A percentile compares a stretch with the other conserved stretches of the same genome.
These are phyloP conservation scores for Xiphorhynchus elegans DNA, from an alignment of 2,113 vertebrate genomes.

Conservation along the genomic window DNA sequence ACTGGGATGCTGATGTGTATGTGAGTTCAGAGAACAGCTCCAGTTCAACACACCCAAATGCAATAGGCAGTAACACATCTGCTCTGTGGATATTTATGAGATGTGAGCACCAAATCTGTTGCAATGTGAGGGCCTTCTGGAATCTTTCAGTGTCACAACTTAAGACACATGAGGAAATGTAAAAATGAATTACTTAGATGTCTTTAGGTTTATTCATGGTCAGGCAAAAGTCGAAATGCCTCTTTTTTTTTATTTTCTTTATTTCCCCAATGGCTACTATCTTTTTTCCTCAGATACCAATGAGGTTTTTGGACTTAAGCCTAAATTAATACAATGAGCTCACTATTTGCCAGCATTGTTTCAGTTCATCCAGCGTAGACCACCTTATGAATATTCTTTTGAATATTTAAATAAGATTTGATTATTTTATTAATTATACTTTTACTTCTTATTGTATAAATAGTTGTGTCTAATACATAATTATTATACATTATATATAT, in stretches of 20 bases:
- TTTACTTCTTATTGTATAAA: background rate
- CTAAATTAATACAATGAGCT: background rate
- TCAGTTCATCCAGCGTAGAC: background rate
- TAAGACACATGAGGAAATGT: background rate
- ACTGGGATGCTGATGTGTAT: background rate
- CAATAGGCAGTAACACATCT: background rate
- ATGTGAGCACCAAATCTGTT: background rate
- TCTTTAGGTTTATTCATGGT: background rate
- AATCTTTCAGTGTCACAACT: background rate
- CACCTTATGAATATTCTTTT: background rate
- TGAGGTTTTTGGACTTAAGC: background rate
- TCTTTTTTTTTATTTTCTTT: background rate
- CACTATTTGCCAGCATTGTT: background rate
- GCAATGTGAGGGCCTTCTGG: background rate
- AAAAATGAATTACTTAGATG: background rate
- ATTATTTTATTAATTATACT: background rate
- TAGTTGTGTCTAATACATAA: background rate
- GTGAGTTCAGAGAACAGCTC: background rate
- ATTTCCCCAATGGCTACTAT: background rate
- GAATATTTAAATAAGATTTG: background rate
- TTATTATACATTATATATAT: background rate
- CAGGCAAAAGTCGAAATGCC: background rate
- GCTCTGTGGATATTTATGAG: background rate
- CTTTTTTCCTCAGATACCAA: background rate
- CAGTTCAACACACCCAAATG: accelerated